Evolutionary conservation across 2,113 vertebrate species (phyloP), one percentile per base, ranked within the genome.

Genomic region (Platichthys stellatus): DNA sequence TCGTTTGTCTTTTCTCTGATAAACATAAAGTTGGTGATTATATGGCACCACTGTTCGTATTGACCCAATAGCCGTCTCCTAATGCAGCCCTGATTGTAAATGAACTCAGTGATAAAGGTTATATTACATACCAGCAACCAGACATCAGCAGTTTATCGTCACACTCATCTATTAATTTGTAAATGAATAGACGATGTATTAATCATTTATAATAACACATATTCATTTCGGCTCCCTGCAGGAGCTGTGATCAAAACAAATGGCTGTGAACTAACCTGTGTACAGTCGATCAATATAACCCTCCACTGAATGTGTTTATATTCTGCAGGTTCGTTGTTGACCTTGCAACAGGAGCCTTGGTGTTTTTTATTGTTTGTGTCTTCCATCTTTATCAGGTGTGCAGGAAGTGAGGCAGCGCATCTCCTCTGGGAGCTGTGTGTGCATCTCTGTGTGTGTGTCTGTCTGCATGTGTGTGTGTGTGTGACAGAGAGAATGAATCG

Each of bases 341-440:
- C 86, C 85, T 85, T 88, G 71, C 63, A 53, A 23, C 69, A 28
- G 64, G 76, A 88, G 90, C 89, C 82, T 80, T 74, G 59, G 20
- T 82, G 45, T 85, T 87, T 83, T 79, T 79, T 77, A 59, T 85
- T 73, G 62, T 86, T 88, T 88, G 70, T 80, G 70, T 90, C 67
- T 73, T 88, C 64, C 76, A 80, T 85, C 82, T 88, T 89, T 86
- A 92, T 93, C 74, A 83, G 35, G 69, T 85, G 35, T 68, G 61
- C 60, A 88, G 75, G 78, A 83, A 82, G 77, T 73, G 56, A 85
- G 47, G 64, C 74, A 73, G 76, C 40, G 68, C 47, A 61, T 40
- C 63, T 82, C 86, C 81, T 74, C 79, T 28, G 77, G 81, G 88
- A 86, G 74, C 40, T 69, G 63, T 80, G 68, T 79, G 63, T 64